Percentiles rank a stretch among this genome's conserved stretches.
Evolutionary conservation across 2,888 invertebrate genomes (phyloP).

Genomic region (Thalpophila matura): DNA sequence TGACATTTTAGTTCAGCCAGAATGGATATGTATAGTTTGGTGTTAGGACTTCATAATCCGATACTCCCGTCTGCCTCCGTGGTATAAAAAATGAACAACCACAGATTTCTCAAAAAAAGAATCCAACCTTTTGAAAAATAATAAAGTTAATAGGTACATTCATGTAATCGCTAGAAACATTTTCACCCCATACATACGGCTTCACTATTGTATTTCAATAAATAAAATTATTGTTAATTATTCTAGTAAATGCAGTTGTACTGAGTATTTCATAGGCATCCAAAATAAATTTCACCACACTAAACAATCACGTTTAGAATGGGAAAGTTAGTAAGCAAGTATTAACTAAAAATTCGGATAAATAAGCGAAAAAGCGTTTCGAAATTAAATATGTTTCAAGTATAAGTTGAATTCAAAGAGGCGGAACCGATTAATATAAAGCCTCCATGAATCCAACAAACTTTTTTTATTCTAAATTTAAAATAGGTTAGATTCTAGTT

Average conservation of each 20-base stretch:
- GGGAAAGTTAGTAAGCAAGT: slow-evolving; percentile 73
- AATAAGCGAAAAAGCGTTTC: slow-evolving; percentile 76
- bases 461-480: slow-evolving; percentile 70
- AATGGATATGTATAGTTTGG: not conserved
- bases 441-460: slow-evolving; percentile 88
- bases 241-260: slow-evolving; percentile 74
- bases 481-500: slow-evolving; percentile 61
- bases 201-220: slow-evolving; percentile 50
- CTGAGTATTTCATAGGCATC: slow-evolving; percentile 76
- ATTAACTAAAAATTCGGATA: slow-evolving; percentile 66
- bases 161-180: slow-evolving; percentile 10
- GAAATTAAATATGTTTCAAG: slow-evolving; percentile 73
- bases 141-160: not conserved
- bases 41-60: not conserved
- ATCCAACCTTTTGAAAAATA: not conserved
- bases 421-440: slow-evolving; percentile 69
- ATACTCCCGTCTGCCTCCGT: too few relatives aligned
- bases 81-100: not conserved
- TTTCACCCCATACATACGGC: slow-evolving; percentile 33
- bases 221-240: slow-evolving; percentile 55
- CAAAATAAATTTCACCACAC: slow-evolving; percentile 76
- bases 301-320: slow-evolving; percentile 79
- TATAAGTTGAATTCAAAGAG: slow-evolving; percentile 87
- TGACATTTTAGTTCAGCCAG: not conserved
- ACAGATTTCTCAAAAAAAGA: not conserved